Base-by-base conservation (phyloP, 2,888 invertebrate genomes). In the Phymatocera aterrima region DNA sequence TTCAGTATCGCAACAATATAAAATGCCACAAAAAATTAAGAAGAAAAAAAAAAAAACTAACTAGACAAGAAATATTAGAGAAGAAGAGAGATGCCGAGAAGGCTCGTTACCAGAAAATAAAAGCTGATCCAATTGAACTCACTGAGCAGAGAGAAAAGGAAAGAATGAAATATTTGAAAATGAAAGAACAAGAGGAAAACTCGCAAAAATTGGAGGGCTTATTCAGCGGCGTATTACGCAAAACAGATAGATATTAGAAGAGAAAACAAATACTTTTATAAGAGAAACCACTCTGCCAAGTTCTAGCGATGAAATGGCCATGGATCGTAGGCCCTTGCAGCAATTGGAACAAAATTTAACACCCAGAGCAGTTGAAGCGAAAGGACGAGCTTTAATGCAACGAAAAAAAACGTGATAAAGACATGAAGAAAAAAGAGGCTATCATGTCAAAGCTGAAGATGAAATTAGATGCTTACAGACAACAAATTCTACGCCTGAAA, bases 141-240 rank as follows among this genome's bases (percentile, higher is more conserved):
- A n/a, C 31, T 34, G 61, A 31, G 31, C 31, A 34, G 18, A 61
- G 34, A 61, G 61, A 61, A 65, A 65, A 65, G 18, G 64, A 65
- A 21, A 65, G 12, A 18, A 34, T 61, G 6, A 61, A 61, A 61
- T 61, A 61, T 18, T 37, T 34, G 31, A 34, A 61, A 34, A 61
- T 34, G 37, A 61, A 61, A 61, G 61, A 61, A 61, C 24, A 37
- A 37, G 64, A 60, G 60, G 31, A 34, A 28, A 60, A 60, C 15
- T 2, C 31, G n/a, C 5, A 60, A 60, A 31, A 31, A 60, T 2
- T 60, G 60, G 28, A 34, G 31, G 5, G 60, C 34, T 31, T 31
- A 60, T 31, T 34, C 31, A 6, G 54, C 54, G 3, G 5, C 54
- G 21, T 10, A 54, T 54, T 54, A 54, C 10, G 21, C 21, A 21